Percentiles rank a stretch among this genome's conserved stretches.
Evolutionary conservation across 2,113 vertebrate genomes (phyloP).

Genomic region (Urocynchramus pylzowi): DNA sequence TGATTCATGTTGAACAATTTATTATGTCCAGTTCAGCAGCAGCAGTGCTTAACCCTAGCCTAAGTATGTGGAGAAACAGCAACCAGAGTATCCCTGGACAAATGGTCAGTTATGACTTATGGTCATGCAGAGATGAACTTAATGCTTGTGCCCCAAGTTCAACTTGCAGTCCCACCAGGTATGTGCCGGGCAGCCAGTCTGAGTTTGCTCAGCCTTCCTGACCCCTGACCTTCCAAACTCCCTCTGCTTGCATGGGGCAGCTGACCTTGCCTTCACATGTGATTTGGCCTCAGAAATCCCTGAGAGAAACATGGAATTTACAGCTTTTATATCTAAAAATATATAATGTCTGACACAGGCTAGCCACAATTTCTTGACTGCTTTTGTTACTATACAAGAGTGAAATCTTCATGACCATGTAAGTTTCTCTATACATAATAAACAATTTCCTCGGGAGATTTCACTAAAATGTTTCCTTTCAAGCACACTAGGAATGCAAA

Average conservation of each 20-base stretch:
- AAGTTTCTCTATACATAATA: neutral
- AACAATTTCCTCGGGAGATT: neutral
- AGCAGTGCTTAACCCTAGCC: neutral
- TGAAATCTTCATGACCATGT: neutral
- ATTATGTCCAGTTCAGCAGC: neutral
- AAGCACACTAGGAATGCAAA: neutral
- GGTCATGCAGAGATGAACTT: neutral
- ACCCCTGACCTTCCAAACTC: neutral
- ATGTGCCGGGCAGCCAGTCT: neutral
- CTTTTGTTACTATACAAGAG: neutral
- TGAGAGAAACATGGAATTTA: neutral
- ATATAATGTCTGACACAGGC: neutral
- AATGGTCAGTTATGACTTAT: neutral
- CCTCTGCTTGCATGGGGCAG: neutral
- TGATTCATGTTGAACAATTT: neutral
- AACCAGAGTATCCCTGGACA: neutral
- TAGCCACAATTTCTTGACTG: neutral
- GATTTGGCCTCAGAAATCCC: neutral
- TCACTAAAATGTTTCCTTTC: neutral
- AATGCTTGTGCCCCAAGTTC: neutral
- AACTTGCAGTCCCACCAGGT: rapidly evolving
- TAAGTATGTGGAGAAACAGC: neutral
- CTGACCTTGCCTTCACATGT: neutral
- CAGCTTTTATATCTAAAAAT: neutral
- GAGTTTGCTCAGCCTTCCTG: neutral